These are phyloP conservation scores for Bombus pyrosoma DNA, from an alignment of 1,140 invertebrate genomes.

Conservation along the genomic window DNA sequence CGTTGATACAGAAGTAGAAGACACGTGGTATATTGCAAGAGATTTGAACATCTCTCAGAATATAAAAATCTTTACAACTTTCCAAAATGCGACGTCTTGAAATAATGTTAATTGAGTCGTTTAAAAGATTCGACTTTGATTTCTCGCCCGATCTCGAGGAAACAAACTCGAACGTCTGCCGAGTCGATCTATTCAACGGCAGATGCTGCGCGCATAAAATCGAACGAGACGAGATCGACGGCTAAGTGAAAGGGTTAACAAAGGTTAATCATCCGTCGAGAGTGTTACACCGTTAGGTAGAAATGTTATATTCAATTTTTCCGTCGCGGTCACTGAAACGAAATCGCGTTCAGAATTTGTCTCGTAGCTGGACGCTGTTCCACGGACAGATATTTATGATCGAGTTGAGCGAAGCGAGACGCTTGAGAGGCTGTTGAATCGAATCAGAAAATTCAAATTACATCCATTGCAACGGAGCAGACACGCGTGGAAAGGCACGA, in stretches of 20 bases:
- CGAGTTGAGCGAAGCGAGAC: too few relatives aligned
- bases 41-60: too few relatives aligned
- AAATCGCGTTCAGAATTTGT: constrained; percentile 19
- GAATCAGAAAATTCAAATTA: constrained; percentile 35
- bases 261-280: constrained; percentile 1
- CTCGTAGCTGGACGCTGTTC: not conserved
- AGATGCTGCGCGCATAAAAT: not conserved
- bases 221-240: not conserved
- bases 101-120: too few relatives aligned
- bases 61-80: too few relatives aligned
- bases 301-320: not conserved
- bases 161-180: too few relatives aligned
- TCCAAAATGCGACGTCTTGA: too few relatives aligned
- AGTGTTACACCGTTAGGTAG: not conserved
- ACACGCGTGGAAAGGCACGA: not conserved
- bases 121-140: not conserved
- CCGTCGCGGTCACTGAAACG: not conserved
- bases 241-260: not conserved
- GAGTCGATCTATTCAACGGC: not conserved
- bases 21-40: too few relatives aligned
- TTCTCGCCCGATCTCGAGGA: not conserved
- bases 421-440: not conserved
- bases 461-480: not conserved
- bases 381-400: not conserved
- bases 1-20: too few relatives aligned